These are phyloP conservation scores for Alligator mississippiensis DNA, from an alignment of 2,113 vertebrate genomes.

Conservation along the genomic window DNA sequence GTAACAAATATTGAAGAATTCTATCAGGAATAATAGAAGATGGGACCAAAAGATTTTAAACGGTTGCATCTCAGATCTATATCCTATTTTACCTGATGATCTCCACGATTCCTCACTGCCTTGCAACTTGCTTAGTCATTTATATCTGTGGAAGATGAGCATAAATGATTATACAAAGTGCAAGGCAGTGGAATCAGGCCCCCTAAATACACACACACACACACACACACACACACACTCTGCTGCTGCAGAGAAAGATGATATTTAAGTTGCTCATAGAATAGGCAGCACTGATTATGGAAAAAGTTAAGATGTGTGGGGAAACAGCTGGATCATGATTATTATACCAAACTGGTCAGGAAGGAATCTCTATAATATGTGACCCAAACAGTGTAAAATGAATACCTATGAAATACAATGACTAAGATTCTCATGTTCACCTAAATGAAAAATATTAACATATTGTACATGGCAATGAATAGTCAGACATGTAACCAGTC, in stretches of 20 bases:
- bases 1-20: constrained; percentile 59
- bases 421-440: neutral
- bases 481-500: neutral
- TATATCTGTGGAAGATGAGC: neutral
- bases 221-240: too few relatives aligned
- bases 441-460: neutral
- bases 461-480: neutral
- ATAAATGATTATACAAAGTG: neutral
- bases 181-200: neutral
- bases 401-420: neutral
- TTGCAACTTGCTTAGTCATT: neutral
- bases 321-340: neutral
- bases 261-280: neutral
- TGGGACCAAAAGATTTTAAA: neutral
- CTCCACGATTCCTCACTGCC: neutral
- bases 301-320: neutral
- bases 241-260: neutral
- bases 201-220: neutral
- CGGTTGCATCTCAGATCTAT: neutral
- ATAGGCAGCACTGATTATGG: neutral
- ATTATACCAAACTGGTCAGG: neutral
- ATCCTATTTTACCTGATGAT: neutral
- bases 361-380: neutral
- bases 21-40: neutral
- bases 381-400: neutral